These are phyloP conservation scores for Poicephalus meyeri DNA, from an alignment of 2,113 vertebrate species.

Conservation along the genomic window DNA sequence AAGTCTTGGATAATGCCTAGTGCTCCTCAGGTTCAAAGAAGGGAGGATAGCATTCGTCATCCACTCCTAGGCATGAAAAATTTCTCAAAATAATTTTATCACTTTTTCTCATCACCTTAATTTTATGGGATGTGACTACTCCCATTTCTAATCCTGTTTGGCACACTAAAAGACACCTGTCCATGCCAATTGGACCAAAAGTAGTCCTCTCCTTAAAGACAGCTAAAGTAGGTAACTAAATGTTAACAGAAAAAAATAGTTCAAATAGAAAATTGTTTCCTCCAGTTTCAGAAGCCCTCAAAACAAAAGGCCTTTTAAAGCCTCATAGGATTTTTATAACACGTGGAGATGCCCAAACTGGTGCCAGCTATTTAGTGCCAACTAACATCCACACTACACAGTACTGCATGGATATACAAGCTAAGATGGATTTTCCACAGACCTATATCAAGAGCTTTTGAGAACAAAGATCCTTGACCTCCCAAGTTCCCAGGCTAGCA, in stretches of 20 bases:
- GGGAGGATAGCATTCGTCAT: background rate
- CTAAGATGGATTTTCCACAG: background rate
- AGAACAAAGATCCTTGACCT: background rate
- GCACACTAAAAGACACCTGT: background rate
- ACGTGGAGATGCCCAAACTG: background rate
- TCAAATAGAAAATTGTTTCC: background rate
- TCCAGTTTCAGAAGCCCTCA: background rate
- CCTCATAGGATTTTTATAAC: background rate
- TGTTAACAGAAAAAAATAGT: background rate
- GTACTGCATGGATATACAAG: background rate
- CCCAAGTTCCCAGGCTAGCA: background rate
- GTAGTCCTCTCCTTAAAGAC: background rate
- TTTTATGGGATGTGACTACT: background rate
- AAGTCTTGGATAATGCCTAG: background rate
- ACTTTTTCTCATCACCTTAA: background rate
- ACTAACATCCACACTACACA: too few relatives aligned
- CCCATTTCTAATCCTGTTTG: background rate
- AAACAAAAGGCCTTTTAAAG: background rate
- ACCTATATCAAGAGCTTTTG: background rate
- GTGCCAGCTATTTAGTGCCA: background rate
- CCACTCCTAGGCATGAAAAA: background rate
- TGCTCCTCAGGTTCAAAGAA: background rate
- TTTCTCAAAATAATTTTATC: background rate
- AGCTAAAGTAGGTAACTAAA: background rate
- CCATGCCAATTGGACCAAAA: background rate